Conservation (phyloP, 2,113 vertebrate species). For the Daboia siamensis region DNA sequence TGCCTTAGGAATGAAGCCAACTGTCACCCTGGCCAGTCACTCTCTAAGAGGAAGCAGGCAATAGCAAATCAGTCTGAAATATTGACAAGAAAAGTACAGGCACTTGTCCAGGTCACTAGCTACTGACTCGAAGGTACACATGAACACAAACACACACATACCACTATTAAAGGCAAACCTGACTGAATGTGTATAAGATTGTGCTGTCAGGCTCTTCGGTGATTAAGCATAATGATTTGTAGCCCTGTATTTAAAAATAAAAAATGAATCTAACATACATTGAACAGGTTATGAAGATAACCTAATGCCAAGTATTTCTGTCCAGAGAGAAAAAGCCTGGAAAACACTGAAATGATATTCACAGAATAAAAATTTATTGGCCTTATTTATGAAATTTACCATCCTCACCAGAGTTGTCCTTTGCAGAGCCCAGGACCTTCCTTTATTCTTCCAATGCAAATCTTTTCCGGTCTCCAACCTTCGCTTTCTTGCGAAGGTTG, state of each 20-base stretch:
- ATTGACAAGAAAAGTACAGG: neutral
- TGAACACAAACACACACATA: neutral
- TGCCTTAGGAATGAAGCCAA: neutral
- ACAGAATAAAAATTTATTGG: neutral
- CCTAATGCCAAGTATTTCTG: neutral
- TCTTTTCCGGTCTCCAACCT: too few relatives aligned
- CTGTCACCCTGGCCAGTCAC: neutral
- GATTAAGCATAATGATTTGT: neutral
- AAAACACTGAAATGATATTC: neutral
- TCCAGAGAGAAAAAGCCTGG: neutral
- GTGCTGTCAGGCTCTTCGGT: neutral
- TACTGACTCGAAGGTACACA: neutral
- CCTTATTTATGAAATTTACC: neutral
- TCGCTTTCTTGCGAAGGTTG: too few relatives aligned
- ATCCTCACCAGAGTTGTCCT: neutral
- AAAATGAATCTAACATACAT: neutral
- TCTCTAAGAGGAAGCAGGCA: neutral
- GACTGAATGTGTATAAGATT: neutral
- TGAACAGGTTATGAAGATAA: neutral
- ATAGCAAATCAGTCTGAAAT: neutral
- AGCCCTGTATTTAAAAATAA: neutral
- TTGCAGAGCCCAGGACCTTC: neutral
- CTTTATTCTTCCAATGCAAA: neutral
- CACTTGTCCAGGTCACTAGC: neutral
- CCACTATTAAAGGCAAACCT: neutral